Base-by-base conservation (phyloP, 1,140 invertebrate species). In the fruit fly (Drosophila melanogaster) region DNA sequence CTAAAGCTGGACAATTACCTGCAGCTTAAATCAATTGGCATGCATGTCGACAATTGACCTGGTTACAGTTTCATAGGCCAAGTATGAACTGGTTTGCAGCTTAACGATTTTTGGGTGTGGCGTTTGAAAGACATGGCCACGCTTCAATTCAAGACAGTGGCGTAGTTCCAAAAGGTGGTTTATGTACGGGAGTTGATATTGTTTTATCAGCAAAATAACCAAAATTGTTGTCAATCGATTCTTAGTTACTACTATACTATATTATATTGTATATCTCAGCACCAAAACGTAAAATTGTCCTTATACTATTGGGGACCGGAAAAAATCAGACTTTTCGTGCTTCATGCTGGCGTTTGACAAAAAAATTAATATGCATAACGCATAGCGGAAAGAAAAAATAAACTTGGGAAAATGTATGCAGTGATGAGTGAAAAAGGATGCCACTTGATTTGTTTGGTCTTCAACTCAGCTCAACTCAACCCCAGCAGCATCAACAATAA, bases 361-460 rank as follows among this genome's bases (percentile, higher is more conserved):
- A 64, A 64, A 77, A 69, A 90, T 90, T 90, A 90, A 87, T 84
- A 90, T 90, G 77, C 87, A 87, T 89, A 87, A 83, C 79, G 76
- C 84, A 67, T 79, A 54, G 51, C 71, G 83, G 83, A 69, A 77
- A 62, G 53, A 79, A 72, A 79, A 65, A 89, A 84, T 89, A 87
- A 84, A 79, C 85, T 87, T 79, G 50, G 44, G 43, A 64, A 83
- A 86, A 90, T 86, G 57, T 90, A 90, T 87, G 87, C 81, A 90
- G 86, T 80, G 86, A 83, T 86, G 86, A 90, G 87, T 90, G 81
- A 79, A 87, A 90, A 90, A 83, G 86, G 86, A 81, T 90, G 76
- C 69, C 50, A 75, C 55, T 73, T 35, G 22, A 40, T 24, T 11
- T 37, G 19, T 44, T 22, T 33, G n/a, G 37, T n/a, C 22, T 22